Evolutionary conservation across 2,888 invertebrate genomes (phyloP).

Genomic region (Petrolisthes cinctipes): DNA sequence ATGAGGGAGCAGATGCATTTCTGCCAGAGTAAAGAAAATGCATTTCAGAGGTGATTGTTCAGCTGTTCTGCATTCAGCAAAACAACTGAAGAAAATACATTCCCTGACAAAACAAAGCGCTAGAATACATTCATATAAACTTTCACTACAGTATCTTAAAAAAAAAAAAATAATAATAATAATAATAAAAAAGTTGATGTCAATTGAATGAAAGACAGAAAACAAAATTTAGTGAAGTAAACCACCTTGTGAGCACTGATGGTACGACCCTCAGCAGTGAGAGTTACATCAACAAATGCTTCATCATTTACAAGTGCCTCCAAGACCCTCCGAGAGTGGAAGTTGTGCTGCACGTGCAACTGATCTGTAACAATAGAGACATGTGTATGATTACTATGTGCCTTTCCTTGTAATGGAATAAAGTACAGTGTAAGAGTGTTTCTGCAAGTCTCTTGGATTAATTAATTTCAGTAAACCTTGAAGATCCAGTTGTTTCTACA

Average conservation of each 20-base stretch:
- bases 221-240: background rate
- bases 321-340: conserved; percentile 49
- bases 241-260: conserved; percentile 59
- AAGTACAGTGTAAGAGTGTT: too few species aligned
- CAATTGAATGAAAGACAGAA: background rate
- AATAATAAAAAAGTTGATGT: background rate
- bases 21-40: too few species aligned
- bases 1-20: too few species aligned
- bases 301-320: conserved; percentile 51
- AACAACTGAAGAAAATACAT: too few species aligned
- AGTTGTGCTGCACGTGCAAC: conserved; percentile 58
- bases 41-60: too few species aligned
- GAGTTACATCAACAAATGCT: conserved; percentile 58
- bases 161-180: background rate
- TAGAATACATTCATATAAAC: background rate
- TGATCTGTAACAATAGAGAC: conserved; percentile 30
- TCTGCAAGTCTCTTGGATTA: too few species aligned
- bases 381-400: too few species aligned
- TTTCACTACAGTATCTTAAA: background rate
- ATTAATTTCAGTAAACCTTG: too few species aligned
- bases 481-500: too few species aligned
- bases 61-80: too few species aligned
- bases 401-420: too few species aligned
- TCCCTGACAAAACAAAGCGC: too few species aligned
- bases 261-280: conserved; percentile 53